Evolutionary conservation across 2,113 vertebrate species (phyloP), one percentile per base, ranked within the genome.

Genomic region (Grus americana): DNA sequence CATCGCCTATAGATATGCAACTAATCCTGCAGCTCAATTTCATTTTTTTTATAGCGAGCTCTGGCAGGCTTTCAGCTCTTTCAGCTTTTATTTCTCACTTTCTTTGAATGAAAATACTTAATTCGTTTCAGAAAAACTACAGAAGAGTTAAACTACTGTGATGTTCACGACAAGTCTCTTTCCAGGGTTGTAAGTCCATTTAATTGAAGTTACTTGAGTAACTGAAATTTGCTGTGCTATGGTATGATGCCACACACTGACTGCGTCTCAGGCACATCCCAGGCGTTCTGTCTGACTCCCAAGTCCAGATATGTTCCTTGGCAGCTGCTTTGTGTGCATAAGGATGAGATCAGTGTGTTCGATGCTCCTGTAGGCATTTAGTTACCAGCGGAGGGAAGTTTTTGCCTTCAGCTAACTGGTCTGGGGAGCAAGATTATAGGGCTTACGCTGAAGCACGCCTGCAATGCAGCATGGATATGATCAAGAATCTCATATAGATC

Each of bases 201-300:
- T 47, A 46, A 20, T 3, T 70, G 59, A 19, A 58, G 13, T 50
- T 32, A 8, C 10, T 40, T 49, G 65, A 8, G 24, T 29, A 19
- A 34, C 24, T 7, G 44, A 23, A 47, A 38, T 44, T 32, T 62
- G 38, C 42, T 62, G 63, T 62, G 42, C 46, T 61, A 1, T 44
- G n/a, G 6, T 29, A 13, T 8, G 38, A 15, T 65, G 21, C 50
- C 30, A 14, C 52, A 18, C 58, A 5, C 16, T 14, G 29, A 13
- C 9, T 20, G 18, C 10, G 10, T 42, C 10, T 14, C 30, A 49
- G 13, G n/a, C 38, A 5, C 0, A 1, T 79, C 23, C 13, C 27
- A 61, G n/a, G 66, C 0, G 2, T 29, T 86, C 52, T 13, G 1
- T 22, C 24, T 61, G 40, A 16, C 32, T 86, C 15, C 40, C 14